A percentile compares a stretch with the other conserved stretches of the same genome.
phyloP scores from a whole-genome alignment of 2,797 vertebrate genomes.

The Siniperca undulata region DNA sequence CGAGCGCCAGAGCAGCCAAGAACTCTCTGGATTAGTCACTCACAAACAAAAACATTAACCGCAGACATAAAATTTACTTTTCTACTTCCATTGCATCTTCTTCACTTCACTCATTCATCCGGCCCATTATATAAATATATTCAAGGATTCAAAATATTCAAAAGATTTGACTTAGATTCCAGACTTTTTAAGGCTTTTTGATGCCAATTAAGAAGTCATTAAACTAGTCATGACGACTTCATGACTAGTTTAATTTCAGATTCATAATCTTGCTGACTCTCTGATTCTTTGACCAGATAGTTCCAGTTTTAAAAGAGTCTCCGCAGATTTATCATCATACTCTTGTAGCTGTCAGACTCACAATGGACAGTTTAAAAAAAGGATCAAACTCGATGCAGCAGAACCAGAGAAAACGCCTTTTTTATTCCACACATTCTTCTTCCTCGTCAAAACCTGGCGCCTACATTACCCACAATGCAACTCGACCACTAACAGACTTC shows the following conservation, averaged over 20 bases:
- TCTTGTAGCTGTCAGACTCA: not conserved
- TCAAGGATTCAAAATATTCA: not conserved
- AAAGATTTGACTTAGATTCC: too few species aligned
- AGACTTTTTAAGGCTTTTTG: too few species aligned
- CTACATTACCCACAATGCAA: constrained; percentile 18
- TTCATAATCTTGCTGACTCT: not conserved
- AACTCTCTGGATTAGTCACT: not conserved
- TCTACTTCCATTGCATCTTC: not conserved
- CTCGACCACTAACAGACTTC: not conserved
- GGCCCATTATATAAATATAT: not conserved
- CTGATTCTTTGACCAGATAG: too few species aligned
- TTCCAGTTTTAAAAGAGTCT: too few species aligned
- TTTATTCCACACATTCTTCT: not conserved
- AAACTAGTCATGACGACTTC: not conserved
- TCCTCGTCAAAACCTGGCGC: too few species aligned
- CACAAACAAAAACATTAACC: not conserved
- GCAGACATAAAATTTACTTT: not conserved
- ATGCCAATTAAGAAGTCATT: too few species aligned
- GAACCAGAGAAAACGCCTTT: too few species aligned
- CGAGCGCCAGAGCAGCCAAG: not conserved
- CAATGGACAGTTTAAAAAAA: not conserved
- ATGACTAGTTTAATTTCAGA: not conserved
- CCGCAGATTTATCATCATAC: too few species aligned
- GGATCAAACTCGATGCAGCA: not conserved
- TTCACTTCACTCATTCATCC: not conserved